phyloP scores from a whole-genome alignment of 1,140 invertebrate species.

The Cyclina sinensis region DNA sequence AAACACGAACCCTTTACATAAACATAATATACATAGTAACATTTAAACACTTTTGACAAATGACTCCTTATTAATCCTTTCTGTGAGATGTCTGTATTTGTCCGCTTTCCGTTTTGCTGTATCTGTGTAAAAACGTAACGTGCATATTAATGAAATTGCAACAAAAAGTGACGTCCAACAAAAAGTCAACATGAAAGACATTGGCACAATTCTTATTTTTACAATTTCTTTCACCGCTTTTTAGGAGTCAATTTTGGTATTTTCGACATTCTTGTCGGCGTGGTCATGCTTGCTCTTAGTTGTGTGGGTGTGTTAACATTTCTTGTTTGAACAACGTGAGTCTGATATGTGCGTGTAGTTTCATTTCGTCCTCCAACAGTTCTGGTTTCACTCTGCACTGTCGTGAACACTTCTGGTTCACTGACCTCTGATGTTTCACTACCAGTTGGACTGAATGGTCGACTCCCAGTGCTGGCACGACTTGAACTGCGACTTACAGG shows the following conservation, averaged over 20 bases:
- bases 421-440: conserved; percentile 93
- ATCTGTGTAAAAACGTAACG: neutral
- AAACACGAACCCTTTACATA: neutral
- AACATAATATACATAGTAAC: neutral
- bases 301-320: conserved; percentile 73
- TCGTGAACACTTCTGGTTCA: conserved; percentile 85
- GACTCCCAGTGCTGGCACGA: conserved; percentile 88
- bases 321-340: conserved; percentile 79
- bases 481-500: conserved; percentile 82
- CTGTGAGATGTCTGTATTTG: neutral
- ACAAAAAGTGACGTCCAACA: neutral
- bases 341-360: conserved; percentile 84
- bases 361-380: conserved; percentile 81
- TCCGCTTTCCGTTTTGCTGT: neutral
- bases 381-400: conserved; percentile 81
- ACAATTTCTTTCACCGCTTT: conserved; percentile 61
- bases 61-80: neutral
- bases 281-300: conserved; percentile 56
- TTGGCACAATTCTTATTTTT: neutral
- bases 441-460: conserved; percentile 95
- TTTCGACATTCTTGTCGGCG: conserved; percentile 71
- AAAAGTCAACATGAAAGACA: conserved; percentile 55
- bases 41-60: neutral
- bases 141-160: neutral
- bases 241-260: conserved; percentile 77